Base-by-base conservation (phyloP, 2,797 vertebrate genomes). In the Craterocephalus amniculus region DNA sequence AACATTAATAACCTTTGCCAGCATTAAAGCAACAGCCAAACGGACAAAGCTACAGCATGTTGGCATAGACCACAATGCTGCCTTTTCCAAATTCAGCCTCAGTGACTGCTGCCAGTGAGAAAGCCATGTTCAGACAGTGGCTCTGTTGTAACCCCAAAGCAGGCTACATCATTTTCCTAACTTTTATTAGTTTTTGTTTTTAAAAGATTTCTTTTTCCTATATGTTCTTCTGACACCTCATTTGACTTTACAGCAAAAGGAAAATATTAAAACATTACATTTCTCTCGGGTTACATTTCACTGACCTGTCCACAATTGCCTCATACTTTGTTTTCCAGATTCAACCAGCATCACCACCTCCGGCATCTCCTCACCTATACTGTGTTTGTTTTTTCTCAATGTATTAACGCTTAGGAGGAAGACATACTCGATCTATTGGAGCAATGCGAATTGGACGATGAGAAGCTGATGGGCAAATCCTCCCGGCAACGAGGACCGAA, bases 361-460 rank as follows among this genome's bases (percentile, higher is more conserved):
- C 67, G n/a, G 4, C 6, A 31, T 49, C 2, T 72, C 77, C 72
- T 76, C n/a, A 73, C 85, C 32, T 62, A 10, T 20, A 11, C 58
- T 52, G 1, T 72, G 20, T 27, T 61, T 70, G 72, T 70, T n/a
- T 34, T 64, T 75, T 74, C 0, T 68, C 1, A 52, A 4, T 80
- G 27, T 70, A 36, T 76, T 58, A 66, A 24, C 34, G 29, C 95
- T 94, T 94, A 99, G 98, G 98, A 99, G 74, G 97, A 99, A 92
- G 98, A 99, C 87, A 97, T 99, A 90, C 91, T 99, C 91, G 97
- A 98, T 89, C 96, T 99, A 80, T 84, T 99, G 89, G 98, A 99
- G 79, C 97, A 99, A 58, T 99, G 98, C 86, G 97, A 99, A 90
- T 93, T 99, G 89, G 97, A 99, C 51, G 97, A 99, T 58, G 97